Base-by-base conservation (phyloP, 2,888 invertebrate genomes). In the Drosophila anomelani region DNA sequence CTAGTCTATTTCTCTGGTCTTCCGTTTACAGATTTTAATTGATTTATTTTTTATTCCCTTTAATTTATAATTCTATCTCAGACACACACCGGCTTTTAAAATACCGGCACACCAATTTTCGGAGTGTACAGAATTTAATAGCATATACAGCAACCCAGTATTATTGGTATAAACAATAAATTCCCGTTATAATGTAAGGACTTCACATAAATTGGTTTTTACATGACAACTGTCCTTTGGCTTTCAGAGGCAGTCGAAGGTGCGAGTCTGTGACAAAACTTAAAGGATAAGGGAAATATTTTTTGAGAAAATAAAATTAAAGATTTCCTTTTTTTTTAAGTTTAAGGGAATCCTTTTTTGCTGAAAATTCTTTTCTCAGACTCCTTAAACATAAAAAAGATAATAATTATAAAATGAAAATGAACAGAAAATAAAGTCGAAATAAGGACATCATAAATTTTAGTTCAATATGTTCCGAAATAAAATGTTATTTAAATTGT, bases 81-180 rank as follows among this genome's bases (percentile, higher is more conserved):
- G 29, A 29, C 29, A 29, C 47, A 32, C 10, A 47, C 47, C 12
- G 7, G 1, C 6, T 6, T 2, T 5, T n/a, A 10, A 29, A 47
- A 12, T 32, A 0, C 12, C 17, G 1, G 0, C 3, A 46, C 3
- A 29, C 9, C 15, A 7, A 10, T 1, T 26, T 29, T 26, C 46
- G 26, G 44, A 44, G 12, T 29, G 12, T 17, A 12, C 6, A 12
- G 10, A 4, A 49, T 17, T 12, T 13, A 17, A 20, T 20, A 32
- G 13, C 20, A 13, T 7, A 34, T 34, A 34, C 32, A 13, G 4
- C 4, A 8, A 51, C 49, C 51, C 51, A 34, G 34, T 51, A 51
- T 51, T 34, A 34, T 34, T 20, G 51, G 51, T 51, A 34, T 51
- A 51, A 51, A 34, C 1, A 20, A 51, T 13, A 51, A 51, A 4